Percentiles rank a stretch among this genome's conserved stretches.
These are phyloP conservation scores for Serranus cabrilla DNA, from an alignment of 2,797 vertebrate genomes.

Conservation along the genomic window DNA sequence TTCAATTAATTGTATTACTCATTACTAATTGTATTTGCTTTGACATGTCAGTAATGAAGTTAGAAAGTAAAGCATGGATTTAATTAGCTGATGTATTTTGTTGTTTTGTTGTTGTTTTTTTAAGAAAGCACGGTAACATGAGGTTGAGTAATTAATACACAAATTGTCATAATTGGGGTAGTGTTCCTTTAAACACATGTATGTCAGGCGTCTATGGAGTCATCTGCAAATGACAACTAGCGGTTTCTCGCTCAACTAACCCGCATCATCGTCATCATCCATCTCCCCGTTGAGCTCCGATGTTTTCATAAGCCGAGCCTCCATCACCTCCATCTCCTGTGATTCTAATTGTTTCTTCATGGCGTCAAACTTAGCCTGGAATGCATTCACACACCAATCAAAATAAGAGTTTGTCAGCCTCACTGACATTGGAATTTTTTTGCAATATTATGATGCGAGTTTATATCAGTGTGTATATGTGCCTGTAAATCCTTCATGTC, in stretches of 20 bases:
- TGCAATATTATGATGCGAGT: background rate
- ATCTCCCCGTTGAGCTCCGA: constrained; percentile 95
- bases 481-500: constrained; percentile 98
- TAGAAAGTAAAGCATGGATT: too few species aligned
- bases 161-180: too few species aligned
- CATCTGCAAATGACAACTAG: background rate
- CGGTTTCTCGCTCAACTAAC: constrained; percentile 59
- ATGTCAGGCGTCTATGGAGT: background rate
- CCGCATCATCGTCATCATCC: constrained; percentile 89
- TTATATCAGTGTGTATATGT: constrained; percentile 25
- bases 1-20: too few species aligned
- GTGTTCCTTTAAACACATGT: too few species aligned
- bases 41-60: too few species aligned
- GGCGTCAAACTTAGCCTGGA: constrained; percentile 91
- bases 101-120: too few species aligned
- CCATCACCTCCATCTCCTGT: constrained; percentile 98
- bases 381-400: constrained; percentile 15
- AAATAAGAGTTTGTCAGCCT: background rate
- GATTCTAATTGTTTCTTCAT: constrained; percentile 94
- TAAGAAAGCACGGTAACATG: too few species aligned
- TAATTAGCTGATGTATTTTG: too few species aligned
- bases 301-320: constrained; percentile 92
- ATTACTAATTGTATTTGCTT: too few species aligned
- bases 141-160: too few species aligned
- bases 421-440: background rate